Conservation (phyloP, 2,888 invertebrate species). For the Sarcophaga caerulescens region DNA sequence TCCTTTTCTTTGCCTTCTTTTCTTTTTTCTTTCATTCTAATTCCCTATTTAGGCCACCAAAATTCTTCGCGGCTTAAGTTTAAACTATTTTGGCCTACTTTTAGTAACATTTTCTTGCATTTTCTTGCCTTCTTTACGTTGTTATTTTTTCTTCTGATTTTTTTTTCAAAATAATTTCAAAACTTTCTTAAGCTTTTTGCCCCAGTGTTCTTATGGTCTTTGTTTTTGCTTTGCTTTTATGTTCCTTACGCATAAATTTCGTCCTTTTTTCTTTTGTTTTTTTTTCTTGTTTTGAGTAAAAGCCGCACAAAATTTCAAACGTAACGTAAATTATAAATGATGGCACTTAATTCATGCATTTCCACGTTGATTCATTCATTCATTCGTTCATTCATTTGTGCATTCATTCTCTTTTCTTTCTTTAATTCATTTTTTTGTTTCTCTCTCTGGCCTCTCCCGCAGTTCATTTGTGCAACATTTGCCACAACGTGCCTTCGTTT, state of each 20-base stretch:
- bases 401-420: background rate
- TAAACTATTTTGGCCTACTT: conserved; percentile 26
- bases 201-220: background rate
- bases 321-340: background rate
- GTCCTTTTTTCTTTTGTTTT: too few relatives aligned
- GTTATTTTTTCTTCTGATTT: too few relatives aligned
- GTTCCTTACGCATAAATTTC: conserved; percentile 38
- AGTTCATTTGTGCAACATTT: conserved; percentile 32
- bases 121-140: too few relatives aligned
- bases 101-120: conserved; percentile 1
- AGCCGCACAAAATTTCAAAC: background rate
- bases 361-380: background rate
- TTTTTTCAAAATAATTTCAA: conserved; percentile 1
- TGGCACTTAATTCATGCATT: background rate
- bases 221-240: background rate
- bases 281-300: background rate
- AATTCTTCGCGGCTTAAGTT: too few relatives aligned
- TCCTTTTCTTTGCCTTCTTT: too few relatives aligned
- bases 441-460: background rate
- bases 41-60: too few relatives aligned
- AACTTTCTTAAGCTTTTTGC: background rate
- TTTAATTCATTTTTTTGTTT: conserved; percentile 26
- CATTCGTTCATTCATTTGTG: background rate
- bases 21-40: too few relatives aligned
- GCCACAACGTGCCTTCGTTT: conserved; percentile 51